Conservation (phyloP, 2,113 vertebrate genomes). For the Polypterus senegalus region DNA sequence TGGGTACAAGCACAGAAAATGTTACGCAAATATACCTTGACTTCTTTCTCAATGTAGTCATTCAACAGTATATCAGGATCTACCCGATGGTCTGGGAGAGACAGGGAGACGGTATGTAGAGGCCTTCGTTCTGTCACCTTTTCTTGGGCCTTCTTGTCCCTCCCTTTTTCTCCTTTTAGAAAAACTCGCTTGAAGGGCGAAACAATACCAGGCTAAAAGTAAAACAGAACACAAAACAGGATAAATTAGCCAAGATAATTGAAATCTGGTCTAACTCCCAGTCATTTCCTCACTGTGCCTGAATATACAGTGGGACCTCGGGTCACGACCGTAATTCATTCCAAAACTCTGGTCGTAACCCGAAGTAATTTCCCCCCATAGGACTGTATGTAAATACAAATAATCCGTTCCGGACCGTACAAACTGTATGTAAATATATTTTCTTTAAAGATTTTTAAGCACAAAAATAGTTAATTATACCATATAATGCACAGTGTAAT, state of each 20-base stretch:
- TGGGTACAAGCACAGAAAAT: not conserved
- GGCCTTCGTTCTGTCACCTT: constrained; percentile 77
- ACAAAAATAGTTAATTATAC: too few relatives aligned
- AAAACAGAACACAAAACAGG: constrained; percentile 18
- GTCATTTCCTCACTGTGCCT: not conserved
- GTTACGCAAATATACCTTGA: constrained; percentile 61
- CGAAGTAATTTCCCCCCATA: not conserved
- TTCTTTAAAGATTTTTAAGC: too few relatives aligned
- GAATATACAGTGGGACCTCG: not conserved
- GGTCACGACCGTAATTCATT: too few relatives aligned
- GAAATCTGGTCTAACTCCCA: not conserved
- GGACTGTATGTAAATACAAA: not conserved
- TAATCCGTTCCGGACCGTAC: not conserved
- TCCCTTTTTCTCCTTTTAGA: constrained; percentile 82
- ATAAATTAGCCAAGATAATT: not conserved
- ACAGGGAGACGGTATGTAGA: constrained; percentile 75
- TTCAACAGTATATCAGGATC: constrained; percentile 86
- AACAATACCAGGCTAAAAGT: constrained; percentile 76
- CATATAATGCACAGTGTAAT: too few relatives aligned
- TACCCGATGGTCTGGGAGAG: constrained; percentile 73
- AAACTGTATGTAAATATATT: too few relatives aligned
- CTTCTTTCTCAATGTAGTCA: constrained; percentile 95
- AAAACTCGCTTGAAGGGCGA: constrained; percentile 94
- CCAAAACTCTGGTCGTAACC: too few relatives aligned
- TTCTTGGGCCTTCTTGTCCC: constrained; percentile 90